Percentiles rank a stretch among this genome's conserved stretches.
These are phyloP conservation scores for Prinia subflava DNA, from an alignment of 2,113 vertebrate genomes.

Conservation along the genomic window DNA sequence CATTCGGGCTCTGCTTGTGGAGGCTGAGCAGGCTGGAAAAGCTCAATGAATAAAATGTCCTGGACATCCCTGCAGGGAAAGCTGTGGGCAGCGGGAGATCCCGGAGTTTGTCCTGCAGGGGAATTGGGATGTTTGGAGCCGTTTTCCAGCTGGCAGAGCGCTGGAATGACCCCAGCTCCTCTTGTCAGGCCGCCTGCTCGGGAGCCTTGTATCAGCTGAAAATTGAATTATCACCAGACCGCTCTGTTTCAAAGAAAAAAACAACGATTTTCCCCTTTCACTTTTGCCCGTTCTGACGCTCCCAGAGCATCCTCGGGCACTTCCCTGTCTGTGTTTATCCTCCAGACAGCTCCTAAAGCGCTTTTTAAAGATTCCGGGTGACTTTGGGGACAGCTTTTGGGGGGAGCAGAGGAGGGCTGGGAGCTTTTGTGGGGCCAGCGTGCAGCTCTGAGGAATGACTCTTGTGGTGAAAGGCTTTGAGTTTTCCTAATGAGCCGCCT, in stretches of 20 bases:
- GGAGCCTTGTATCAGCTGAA: neutral
- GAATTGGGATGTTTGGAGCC: accelerated
- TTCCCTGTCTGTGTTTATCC: accelerated
- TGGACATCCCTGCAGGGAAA: neutral
- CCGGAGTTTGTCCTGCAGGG: accelerated
- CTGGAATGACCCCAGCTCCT: neutral
- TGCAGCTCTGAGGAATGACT: neutral
- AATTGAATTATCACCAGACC: neutral
- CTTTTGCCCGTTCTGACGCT: accelerated
- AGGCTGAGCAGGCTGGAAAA: neutral
- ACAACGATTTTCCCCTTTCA: neutral
- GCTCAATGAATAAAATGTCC: neutral
- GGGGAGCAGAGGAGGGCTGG: neutral
- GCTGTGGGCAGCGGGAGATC: accelerated
- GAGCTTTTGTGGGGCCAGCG: neutral
- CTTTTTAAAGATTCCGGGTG: accelerated
- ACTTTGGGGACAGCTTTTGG: neutral
- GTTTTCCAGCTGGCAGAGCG: accelerated
- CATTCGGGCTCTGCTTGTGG: neutral
- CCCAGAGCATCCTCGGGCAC: neutral
- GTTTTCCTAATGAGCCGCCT: slow-evolving; percentile 29
- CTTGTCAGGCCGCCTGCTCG: neutral
- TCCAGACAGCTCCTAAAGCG: neutral
- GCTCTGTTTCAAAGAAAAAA: accelerated
- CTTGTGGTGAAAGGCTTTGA: neutral